A percentile compares a stretch with the other conserved stretches of the same genome.
Conservation (phyloP, 2,888 invertebrate species). For the Chymomyza amoena region DNA sequence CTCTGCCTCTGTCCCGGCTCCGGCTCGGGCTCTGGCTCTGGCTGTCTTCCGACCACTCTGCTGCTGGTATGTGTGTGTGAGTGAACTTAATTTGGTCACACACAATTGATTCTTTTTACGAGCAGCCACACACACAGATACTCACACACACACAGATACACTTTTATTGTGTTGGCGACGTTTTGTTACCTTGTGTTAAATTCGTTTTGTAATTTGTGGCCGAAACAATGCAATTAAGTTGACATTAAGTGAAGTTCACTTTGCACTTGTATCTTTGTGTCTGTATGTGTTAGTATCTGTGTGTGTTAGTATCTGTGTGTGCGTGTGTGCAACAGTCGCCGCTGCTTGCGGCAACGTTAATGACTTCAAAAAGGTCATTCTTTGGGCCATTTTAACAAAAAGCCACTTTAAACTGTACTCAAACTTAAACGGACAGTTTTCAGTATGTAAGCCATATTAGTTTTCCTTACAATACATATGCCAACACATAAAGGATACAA, state of each 20-base stretch:
- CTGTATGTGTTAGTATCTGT: not conserved
- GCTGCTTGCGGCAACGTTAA: slow-evolving; percentile 30
- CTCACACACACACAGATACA: slow-evolving; percentile 18
- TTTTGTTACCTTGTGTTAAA: slow-evolving; percentile 64
- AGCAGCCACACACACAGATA: slow-evolving; percentile 32
- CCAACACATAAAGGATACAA: no score
- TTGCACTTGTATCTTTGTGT: slow-evolving; percentile 8
- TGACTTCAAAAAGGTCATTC: slow-evolving; percentile 57
- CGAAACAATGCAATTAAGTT: slow-evolving; percentile 75
- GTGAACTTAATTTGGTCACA: slow-evolving; percentile 77
- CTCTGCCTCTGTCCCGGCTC: slow-evolving; percentile 31
- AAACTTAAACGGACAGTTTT: slow-evolving; percentile 17
- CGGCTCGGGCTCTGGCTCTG: slow-evolving; percentile 14
- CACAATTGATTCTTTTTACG: slow-evolving; percentile 75
- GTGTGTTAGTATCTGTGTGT: not conserved
- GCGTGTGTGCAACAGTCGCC: slow-evolving; percentile 11
- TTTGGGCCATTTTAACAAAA: slow-evolving; percentile 46
- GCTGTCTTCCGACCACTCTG: slow-evolving; percentile 16
- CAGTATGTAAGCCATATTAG: not conserved
- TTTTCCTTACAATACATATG: not conserved
- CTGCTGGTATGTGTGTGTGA: slow-evolving; percentile 42
- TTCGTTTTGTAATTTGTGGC: slow-evolving; percentile 75
- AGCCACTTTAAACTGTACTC: slow-evolving; percentile 27
- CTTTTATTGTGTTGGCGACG: slow-evolving; percentile 31
- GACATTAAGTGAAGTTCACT: slow-evolving; percentile 71